These are phyloP conservation scores for Gambusia yucatana DNA, from an alignment of 2,797 vertebrate species.

Conservation along the genomic window DNA sequence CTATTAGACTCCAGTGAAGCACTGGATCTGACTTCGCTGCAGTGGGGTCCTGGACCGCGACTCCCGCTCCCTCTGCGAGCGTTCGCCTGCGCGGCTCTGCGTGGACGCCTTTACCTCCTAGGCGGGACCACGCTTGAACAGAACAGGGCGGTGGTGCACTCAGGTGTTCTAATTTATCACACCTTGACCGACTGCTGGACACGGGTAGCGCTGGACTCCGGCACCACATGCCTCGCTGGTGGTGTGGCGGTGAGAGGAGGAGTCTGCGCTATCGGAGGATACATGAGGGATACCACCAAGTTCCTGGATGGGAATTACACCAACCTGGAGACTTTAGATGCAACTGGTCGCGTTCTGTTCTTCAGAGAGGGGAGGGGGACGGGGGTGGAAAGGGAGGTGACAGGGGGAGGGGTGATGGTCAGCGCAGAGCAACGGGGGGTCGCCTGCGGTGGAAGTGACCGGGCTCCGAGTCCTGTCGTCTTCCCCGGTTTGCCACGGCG, in stretches of 20 bases:
- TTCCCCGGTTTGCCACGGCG: slow-evolving; percentile 83
- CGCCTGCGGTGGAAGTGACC: slow-evolving; percentile 72
- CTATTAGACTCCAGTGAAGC: slow-evolving; percentile 83
- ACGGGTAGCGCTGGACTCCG: slow-evolving; percentile 80
- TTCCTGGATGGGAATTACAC: slow-evolving; percentile 82
- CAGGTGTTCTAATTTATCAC: slow-evolving; percentile 86
- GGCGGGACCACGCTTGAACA: slow-evolving; percentile 83
- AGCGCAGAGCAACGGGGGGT: slow-evolving; percentile 66
- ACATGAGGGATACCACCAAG: slow-evolving; percentile 84
- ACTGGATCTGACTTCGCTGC: slow-evolving; percentile 75
- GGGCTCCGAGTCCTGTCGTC: slow-evolving; percentile 81
- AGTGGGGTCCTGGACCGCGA: slow-evolving; percentile 71
- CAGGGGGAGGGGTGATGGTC: slow-evolving; percentile 59
- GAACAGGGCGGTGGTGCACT: slow-evolving; percentile 82
- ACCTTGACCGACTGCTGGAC: slow-evolving; percentile 81
- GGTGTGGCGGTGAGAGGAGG: slow-evolving; percentile 85
- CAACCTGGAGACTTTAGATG: slow-evolving; percentile 82
- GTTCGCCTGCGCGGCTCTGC: slow-evolving; percentile 80
- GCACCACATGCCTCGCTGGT: slow-evolving; percentile 83
- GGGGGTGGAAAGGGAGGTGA: slow-evolving; percentile 75
- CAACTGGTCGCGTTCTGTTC: slow-evolving; percentile 84
- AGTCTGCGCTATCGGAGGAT: slow-evolving; percentile 85
- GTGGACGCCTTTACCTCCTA: slow-evolving; percentile 82
- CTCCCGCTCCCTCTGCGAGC: slow-evolving; percentile 82
- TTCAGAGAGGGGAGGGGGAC: slow-evolving; percentile 82